Evolutionary conservation across 2,113 vertebrate species (phyloP).

Genomic region (Polypterus bichir): DNA sequence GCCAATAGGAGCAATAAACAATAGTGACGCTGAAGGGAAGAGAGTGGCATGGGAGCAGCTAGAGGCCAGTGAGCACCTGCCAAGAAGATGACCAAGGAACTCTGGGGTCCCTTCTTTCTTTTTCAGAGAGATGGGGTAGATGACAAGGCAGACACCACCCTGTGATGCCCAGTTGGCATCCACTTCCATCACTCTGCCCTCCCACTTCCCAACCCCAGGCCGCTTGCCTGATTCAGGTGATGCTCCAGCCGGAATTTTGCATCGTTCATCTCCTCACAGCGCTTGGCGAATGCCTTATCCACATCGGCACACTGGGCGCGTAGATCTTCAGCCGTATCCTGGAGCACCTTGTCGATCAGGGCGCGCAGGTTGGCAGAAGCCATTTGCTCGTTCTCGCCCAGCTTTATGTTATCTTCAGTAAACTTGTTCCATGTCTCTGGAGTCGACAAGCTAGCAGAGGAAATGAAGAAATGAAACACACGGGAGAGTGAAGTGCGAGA

Average conservation of each 20-base stretch:
- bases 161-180: too few species aligned
- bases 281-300: constrained; percentile 48
- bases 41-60: too few species aligned
- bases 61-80: too few species aligned
- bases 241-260: constrained; percentile 52
- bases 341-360: constrained; percentile 58
- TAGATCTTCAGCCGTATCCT: constrained; percentile 63
- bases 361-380: constrained; percentile 53
- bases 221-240: constrained; percentile 47
- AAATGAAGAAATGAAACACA: not conserved
- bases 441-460: constrained; percentile 50
- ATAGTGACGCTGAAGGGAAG: too few species aligned
- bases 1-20: too few species aligned
- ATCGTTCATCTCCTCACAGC: constrained; percentile 51
- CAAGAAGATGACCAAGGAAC: too few species aligned
- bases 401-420: constrained; percentile 59
- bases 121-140: too few species aligned
- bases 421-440: constrained; percentile 56
- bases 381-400: constrained; percentile 50
- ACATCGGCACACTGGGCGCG: constrained; percentile 48
- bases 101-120: too few species aligned
- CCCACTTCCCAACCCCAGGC: too few species aligned
- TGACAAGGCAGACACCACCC: too few species aligned
- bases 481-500: not conserved
- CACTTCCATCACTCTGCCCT: too few species aligned